phyloP scores from a whole-genome alignment of 2,888 invertebrate species.

The Drosophila affinis region DNA sequence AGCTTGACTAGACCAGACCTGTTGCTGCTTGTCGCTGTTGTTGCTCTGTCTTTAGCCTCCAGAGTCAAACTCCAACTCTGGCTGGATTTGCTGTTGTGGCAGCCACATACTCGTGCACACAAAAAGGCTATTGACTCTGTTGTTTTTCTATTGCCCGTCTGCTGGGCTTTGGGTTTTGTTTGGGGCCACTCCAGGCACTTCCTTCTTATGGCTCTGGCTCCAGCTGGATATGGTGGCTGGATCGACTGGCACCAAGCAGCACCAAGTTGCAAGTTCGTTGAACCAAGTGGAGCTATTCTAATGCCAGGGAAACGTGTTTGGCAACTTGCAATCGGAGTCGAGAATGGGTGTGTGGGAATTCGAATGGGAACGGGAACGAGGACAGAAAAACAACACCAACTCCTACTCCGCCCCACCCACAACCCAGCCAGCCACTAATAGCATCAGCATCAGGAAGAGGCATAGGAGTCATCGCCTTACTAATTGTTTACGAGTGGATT shows the following conservation, averaged over 20 bases:
- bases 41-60: slow-evolving; percentile 14
- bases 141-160: slow-evolving; percentile 72
- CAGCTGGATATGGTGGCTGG: background rate
- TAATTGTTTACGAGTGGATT: slow-evolving; percentile 49
- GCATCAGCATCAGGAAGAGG: slow-evolving; percentile 10
- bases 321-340: slow-evolving; percentile 48
- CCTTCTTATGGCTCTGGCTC: slow-evolving; percentile 51
- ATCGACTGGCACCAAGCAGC: slow-evolving; percentile 22
- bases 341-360: slow-evolving; percentile 23
- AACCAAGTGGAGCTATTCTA: slow-evolving; percentile 63
- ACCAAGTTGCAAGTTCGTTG: slow-evolving; percentile 57
- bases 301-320: slow-evolving; percentile 73
- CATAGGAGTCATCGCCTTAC: slow-evolving; percentile 31
- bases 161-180: background rate
- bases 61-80: slow-evolving; percentile 16
- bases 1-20: slow-evolving; percentile 70
- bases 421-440: slow-evolving; percentile 6
- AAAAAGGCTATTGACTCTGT: slow-evolving; percentile 69
- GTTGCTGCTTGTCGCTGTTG: slow-evolving; percentile 53
- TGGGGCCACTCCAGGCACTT: slow-evolving; percentile 59
- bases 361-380: slow-evolving; percentile 36
- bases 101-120: slow-evolving; percentile 5
- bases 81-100: slow-evolving; percentile 33
- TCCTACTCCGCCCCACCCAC: background rate
- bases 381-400: slow-evolving; percentile 16